A percentile compares a stretch with the other conserved stretches of the same genome.
Conservation (phyloP, 2,888 invertebrate genomes). For the Magallana nippona region DNA sequence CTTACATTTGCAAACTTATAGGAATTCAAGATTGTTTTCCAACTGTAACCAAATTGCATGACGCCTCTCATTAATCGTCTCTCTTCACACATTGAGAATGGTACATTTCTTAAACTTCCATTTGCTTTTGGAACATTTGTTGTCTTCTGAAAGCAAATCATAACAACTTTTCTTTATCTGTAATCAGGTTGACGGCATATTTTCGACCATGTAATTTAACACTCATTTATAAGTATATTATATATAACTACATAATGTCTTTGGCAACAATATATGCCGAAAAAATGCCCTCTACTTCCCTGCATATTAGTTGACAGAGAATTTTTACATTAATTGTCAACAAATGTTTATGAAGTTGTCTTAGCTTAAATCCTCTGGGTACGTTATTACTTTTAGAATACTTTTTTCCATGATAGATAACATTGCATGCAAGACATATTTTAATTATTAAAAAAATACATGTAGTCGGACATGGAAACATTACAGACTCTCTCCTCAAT, state of each 20-base stretch:
- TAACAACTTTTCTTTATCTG: no score
- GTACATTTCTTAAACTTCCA: constrained; percentile 22
- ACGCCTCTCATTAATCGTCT: constrained; percentile 71
- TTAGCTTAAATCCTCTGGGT: no score
- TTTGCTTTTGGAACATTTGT: background rate
- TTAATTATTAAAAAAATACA: no score
- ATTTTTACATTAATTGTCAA: no score
- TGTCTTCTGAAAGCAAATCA: background rate
- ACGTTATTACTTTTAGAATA: no score
- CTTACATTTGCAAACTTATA: constrained; percentile 65
- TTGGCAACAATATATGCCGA: background rate
- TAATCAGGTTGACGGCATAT: background rate
- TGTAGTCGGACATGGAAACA: no score
- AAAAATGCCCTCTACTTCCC: background rate
- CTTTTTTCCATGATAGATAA: no score
- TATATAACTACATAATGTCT: background rate
- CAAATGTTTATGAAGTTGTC: no score
- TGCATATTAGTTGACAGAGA: background rate
- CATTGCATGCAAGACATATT: no score
- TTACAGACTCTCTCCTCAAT: no score
- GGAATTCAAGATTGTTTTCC: constrained; percentile 68
- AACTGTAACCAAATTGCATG: constrained; percentile 69
- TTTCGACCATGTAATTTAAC: background rate
- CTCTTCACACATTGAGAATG: constrained; percentile 76
- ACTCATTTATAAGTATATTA: background rate